Evolutionary conservation across 2,888 invertebrate genomes (phyloP).

Genomic region (Andrena dorsata): DNA sequence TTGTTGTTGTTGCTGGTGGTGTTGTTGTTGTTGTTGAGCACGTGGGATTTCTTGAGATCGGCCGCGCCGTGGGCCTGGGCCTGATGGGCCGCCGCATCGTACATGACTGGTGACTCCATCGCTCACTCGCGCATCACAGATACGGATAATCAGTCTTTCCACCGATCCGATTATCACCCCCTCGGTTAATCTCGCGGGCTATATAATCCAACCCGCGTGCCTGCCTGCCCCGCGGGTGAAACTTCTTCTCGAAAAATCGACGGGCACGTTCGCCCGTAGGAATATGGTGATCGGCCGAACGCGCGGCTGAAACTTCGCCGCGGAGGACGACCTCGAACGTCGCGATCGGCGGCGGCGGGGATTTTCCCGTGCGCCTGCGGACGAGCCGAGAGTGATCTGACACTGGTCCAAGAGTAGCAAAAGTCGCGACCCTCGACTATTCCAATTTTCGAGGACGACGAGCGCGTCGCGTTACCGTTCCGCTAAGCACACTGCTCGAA

Average conservation of each 20-base stretch:
- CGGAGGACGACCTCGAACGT: slow-evolving; percentile 55
- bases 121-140: slow-evolving; percentile 81
- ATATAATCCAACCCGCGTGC: neutral
- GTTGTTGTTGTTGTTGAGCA: slow-evolving; percentile 84
- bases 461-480: slow-evolving; percentile 23
- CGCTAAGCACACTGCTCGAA: neutral
- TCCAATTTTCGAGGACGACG: slow-evolving; percentile 68
- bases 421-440: slow-evolving; percentile 59
- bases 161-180: slow-evolving; percentile 23
- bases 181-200: neutral
- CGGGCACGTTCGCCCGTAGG: slow-evolving; percentile 7
- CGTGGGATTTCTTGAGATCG: slow-evolving; percentile 87
- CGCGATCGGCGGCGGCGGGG: slow-evolving; percentile 28
- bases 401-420: slow-evolving; percentile 69
- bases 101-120: slow-evolving; percentile 95
- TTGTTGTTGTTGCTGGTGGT: slow-evolving; percentile 75
- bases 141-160: slow-evolving; percentile 36
- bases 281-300: neutral
- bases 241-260: neutral
- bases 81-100: slow-evolving; percentile 89
- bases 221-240: neutral
- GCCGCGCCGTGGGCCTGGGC: slow-evolving; percentile 85
- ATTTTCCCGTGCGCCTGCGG: slow-evolving; percentile 49
- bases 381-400: slow-evolving; percentile 59
- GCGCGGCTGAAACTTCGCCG: slow-evolving; percentile 53